Evolutionary conservation across 2,113 vertebrate species (phyloP), one percentile per base, ranked within the genome.

Genomic region (Tautogolabrus adspersus): DNA sequence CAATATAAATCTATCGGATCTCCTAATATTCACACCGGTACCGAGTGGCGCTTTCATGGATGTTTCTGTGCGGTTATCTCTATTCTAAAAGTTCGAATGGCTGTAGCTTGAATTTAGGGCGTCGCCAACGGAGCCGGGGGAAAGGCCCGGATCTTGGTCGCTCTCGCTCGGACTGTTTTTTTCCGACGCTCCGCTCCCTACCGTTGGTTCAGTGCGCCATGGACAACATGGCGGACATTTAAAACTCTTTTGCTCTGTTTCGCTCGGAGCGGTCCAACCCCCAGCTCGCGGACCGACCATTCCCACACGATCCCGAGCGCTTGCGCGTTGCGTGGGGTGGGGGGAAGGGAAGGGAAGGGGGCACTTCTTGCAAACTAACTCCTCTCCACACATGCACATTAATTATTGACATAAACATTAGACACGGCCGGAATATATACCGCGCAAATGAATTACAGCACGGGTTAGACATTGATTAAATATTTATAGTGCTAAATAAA

Each of bases 181-280:
- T 94, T 94, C 94, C 92, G 96, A 92, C 89, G 92, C 96, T 94
- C 96, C 96, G 95, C 95, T 91, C 93, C 94, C 95, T 95, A 95
- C 81, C 93, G 94, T 93, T 92, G 96, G 91, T 87, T 95, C 97
- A 99, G 94, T 96, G 96, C 97, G 97, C 97, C 97, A 97, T 97
- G 96, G 96, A 95, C 97, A 99, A 99, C 97, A 98, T 98, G 97
- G 97, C 97, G 97, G 97, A 98, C 97, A 99, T 99, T 98, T 98
- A 97, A 97, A 94, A 94, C 91, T 95, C 92, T 93, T 92, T 91
- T 95, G 96, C 96, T 95, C 93, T 94, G 96, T 96, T 89, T 96
- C 92, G 96, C 96, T 97, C 96, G 95, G 92, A 94, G 91, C 96
- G 96, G 97, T 96, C 96, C 96, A 96, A 95, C 95, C 95, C 95